Conservation (phyloP, 2,797 vertebrate genomes). For the Cryptoprocta ferox region DNA sequence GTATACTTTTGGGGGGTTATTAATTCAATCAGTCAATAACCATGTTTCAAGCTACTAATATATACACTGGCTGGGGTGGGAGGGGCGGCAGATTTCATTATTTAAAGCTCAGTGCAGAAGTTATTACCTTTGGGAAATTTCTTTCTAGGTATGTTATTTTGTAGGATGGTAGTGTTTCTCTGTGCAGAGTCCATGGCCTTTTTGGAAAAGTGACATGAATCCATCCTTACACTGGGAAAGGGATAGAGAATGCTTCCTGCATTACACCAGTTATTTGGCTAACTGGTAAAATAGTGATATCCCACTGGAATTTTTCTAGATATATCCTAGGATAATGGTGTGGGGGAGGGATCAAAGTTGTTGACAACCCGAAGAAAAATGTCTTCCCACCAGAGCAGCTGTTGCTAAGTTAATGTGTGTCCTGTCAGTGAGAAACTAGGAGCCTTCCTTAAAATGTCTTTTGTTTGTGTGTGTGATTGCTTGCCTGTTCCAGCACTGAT, state of each 20-base stretch:
- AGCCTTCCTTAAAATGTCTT: slow-evolving; percentile 22
- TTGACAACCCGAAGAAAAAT: slow-evolving; percentile 63
- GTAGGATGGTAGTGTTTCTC: background rate
- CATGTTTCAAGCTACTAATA: background rate
- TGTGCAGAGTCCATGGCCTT: background rate
- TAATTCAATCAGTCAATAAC: slow-evolving; percentile 22
- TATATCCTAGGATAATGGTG: slow-evolving; percentile 17
- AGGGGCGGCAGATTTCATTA: background rate
- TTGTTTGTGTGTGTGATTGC: slow-evolving; percentile 22
- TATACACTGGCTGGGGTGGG: background rate
- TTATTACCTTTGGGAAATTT: background rate
- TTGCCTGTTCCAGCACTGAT: background rate
- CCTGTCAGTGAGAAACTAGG: slow-evolving; percentile 46
- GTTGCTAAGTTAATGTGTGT: slow-evolving; percentile 50
- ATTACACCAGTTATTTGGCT: background rate
- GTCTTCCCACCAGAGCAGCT: slow-evolving; percentile 61
- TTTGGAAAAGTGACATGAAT: background rate
- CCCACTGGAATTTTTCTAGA: slow-evolving; percentile 64
- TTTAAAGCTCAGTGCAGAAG: slow-evolving; percentile 6
- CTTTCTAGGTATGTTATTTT: background rate
- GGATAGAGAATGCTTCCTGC: background rate
- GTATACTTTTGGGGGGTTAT: background rate
- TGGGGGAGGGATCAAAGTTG: slow-evolving; percentile 38
- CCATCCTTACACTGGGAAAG: background rate
- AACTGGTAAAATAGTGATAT: slow-evolving; percentile 51